phyloP scores from a whole-genome alignment of 2,888 invertebrate species.

The Drosophila subsilvestris region DNA sequence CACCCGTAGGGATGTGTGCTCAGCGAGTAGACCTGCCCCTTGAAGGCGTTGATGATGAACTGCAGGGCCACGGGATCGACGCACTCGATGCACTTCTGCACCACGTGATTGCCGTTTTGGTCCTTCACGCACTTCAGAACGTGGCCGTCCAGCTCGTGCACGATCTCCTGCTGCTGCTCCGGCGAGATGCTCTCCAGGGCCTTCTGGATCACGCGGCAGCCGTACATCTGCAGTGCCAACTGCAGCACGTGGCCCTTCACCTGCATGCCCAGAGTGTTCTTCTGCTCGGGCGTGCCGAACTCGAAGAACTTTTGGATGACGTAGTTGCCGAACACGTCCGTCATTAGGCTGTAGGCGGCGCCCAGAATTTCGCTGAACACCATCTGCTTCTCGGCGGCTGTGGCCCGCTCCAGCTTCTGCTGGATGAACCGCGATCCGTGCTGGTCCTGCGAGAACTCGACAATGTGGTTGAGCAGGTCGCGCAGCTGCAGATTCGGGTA shows the following conservation, averaged over 20 bases:
- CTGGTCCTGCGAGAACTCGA: slow-evolving; percentile 98
- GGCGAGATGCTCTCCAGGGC: slow-evolving; percentile 98
- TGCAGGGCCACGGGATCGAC: slow-evolving; percentile 98
- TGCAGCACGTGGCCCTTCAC: slow-evolving; percentile 97
- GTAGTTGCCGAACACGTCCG: slow-evolving; percentile 99
- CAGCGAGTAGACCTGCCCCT: slow-evolving; percentile 94
- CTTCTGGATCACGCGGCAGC: slow-evolving; percentile 99
- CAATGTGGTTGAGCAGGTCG: slow-evolving; percentile 98
- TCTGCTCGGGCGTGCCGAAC: slow-evolving; percentile 98
- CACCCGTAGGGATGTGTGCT: slow-evolving; percentile 99
- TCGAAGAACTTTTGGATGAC: slow-evolving; percentile 99
- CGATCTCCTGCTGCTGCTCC: slow-evolving; percentile 98
- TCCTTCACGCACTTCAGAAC: slow-evolving; percentile 99
- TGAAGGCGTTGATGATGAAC: slow-evolving; percentile 94
- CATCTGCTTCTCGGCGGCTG: slow-evolving; percentile 97
- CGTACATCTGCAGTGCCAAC: slow-evolving; percentile 99
- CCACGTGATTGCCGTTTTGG: slow-evolving; percentile 99
- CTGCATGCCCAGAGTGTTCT: slow-evolving; percentile 94
- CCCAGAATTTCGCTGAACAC: slow-evolving; percentile 99
- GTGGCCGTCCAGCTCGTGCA: slow-evolving; percentile 98
- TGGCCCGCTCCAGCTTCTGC: slow-evolving; percentile 98
- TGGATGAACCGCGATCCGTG: slow-evolving; percentile 99
- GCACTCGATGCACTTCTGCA: slow-evolving; percentile 99
- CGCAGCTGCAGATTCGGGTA: slow-evolving; percentile 95
- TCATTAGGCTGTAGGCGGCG: slow-evolving; percentile 98